phyloP scores from a whole-genome alignment of 2,113 vertebrate species.

The Lepus americanus region DNA sequence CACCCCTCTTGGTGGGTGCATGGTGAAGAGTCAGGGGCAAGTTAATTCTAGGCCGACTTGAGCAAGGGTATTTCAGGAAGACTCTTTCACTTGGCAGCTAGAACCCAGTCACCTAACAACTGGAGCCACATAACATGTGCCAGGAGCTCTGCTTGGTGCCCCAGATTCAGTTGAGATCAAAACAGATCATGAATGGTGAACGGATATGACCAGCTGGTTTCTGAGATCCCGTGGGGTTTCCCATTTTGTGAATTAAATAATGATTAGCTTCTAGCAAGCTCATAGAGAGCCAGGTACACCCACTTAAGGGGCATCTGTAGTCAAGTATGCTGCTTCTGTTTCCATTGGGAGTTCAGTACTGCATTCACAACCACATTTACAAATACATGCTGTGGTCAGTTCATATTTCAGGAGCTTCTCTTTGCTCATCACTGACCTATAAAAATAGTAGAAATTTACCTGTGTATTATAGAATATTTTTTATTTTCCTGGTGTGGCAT shows the following conservation, averaged over 20 bases:
- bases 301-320: not conserved
- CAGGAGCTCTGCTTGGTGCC: slow-evolving; percentile 28
- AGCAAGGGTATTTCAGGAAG: not conserved
- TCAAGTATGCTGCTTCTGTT: not conserved
- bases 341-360: slow-evolving; percentile 4
- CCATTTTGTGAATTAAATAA: slow-evolving; percentile 32
- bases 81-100: not conserved
- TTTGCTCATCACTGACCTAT: not conserved
- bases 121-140: not conserved
- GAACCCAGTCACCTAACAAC: not conserved
- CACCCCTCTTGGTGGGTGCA: not conserved
- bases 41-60: not conserved
- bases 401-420: slow-evolving; percentile 33
- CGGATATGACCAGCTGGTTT: not conserved
- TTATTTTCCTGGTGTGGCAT: not conserved
- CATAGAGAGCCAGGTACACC: not conserved
- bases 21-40: slow-evolving; percentile 1
- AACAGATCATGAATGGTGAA: not conserved
- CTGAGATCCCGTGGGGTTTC: not conserved
- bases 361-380: slow-evolving; percentile 32
- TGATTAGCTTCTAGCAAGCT: not conserved
- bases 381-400: not conserved
- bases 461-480: not conserved
- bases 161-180: not conserved
- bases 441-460: slow-evolving; percentile 20